Evolutionary conservation across 2,888 invertebrate species (phyloP), one percentile per base, ranked within the genome.

Genomic region (Troides helena): DNA sequence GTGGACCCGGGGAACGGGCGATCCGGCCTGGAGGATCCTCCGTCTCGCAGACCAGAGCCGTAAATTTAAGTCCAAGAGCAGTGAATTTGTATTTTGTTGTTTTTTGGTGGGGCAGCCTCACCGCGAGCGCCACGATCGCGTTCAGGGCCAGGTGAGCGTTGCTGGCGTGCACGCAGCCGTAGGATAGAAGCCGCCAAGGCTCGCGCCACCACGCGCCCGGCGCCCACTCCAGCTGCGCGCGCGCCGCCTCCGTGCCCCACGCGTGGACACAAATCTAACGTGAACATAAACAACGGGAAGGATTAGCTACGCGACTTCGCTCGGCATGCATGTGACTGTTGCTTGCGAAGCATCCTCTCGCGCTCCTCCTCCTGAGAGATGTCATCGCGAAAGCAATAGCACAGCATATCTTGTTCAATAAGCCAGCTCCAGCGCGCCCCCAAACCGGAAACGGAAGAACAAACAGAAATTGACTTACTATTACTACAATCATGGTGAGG

Each of bases 81-180:
- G 30, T 30, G 30, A 30, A 30, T 30, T 30, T 30, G 39, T 10
- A 1, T 10, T 1, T 7, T 39, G 39, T 10, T 1, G 39, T 10
- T 7, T 10, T 1, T 39, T 10, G 39, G 39, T 0, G 39, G 39
- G 39, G 39, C 10, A 14, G 69, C 85, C 89, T 84, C 76, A 90
- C 91, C 73, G 87, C 86, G 6, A 90, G 78, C 1, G 88, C 90
- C 0, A 92, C 88, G 25, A 91, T 81, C 0, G 89, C 88, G 89
- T 98, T 98, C 78, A 97, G 94, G 30, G 95, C 92, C 72, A 98
- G 90, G 85, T 98, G 98, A 63, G 95, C 93, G 78, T 94, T 92
- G 86, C 95, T 95, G 68, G 96, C 95, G 89, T 98, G 98, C 69
- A 97, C 89, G 75, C 96, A 92, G 93, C 96, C 96, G 86, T 98